Conservation (phyloP, 2,888 invertebrate genomes). For the Sarcophaga subvicina region DNA sequence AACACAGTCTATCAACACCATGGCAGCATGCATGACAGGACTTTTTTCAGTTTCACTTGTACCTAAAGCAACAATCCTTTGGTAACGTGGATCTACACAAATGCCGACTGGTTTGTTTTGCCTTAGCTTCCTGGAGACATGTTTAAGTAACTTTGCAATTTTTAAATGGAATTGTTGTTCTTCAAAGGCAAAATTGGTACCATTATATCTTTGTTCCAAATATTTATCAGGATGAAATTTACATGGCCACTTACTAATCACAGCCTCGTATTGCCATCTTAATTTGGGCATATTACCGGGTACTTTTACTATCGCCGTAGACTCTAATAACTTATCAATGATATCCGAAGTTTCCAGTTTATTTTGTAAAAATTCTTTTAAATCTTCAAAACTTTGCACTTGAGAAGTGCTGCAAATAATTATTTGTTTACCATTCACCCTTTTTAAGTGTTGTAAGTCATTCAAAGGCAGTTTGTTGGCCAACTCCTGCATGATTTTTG, state of each 20-base stretch:
- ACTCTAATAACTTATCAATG: constrained; percentile 72
- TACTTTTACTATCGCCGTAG: constrained; percentile 84
- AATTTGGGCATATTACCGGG: constrained; percentile 86
- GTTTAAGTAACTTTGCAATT: constrained; percentile 83
- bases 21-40: constrained; percentile 91
- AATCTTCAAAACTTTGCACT: background rate
- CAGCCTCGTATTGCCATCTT: constrained; percentile 85
- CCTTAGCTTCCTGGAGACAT: constrained; percentile 74
- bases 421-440: constrained; percentile 85
- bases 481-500: constrained; percentile 84
- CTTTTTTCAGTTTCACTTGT: constrained; percentile 82
- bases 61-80: constrained; percentile 87
- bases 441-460: constrained; percentile 87
- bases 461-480: constrained; percentile 85
- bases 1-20: constrained; percentile 93
- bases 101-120: constrained; percentile 83
- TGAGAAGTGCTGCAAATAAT: constrained; percentile 82
- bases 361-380: constrained; percentile 50
- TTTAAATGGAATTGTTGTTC: constrained; percentile 84
- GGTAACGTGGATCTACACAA: constrained; percentile 88
- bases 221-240: constrained; percentile 92
- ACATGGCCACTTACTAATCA: constrained; percentile 88
- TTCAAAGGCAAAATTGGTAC: constrained; percentile 84
- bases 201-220: constrained; percentile 86
- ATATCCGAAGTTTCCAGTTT: constrained; percentile 67